Percentiles rank a stretch among this genome's conserved stretches.
phyloP scores from a whole-genome alignment of 2,888 invertebrate genomes.

The Rhamnusium bicolor region DNA sequence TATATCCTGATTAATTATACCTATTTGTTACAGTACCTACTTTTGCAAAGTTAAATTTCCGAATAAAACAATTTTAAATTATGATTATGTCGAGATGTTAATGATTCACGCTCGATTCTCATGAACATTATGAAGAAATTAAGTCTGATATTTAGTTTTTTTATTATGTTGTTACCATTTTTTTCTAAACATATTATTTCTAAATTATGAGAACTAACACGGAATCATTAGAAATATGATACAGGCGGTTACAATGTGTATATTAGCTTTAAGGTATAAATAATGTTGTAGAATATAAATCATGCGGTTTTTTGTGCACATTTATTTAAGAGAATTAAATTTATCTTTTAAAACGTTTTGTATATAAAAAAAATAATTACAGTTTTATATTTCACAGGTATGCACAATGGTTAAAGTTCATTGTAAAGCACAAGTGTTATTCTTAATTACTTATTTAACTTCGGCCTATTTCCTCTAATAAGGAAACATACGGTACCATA shows the following conservation, averaged over 20 bases:
- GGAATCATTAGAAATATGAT: constrained; percentile 24
- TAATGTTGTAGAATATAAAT: neutral
- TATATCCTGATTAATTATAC: no score
- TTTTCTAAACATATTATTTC: constrained; percentile 24
- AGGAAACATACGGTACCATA: no score
- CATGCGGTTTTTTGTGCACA: neutral
- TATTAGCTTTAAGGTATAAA: neutral
- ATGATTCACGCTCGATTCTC: constrained; percentile 45
- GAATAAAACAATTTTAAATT: neutral
- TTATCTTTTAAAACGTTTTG: neutral
- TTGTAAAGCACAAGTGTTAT: no score
- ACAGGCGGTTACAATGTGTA: neutral
- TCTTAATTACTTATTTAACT: no score
- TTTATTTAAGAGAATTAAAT: neutral
- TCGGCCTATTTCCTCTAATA: no score
- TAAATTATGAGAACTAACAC: constrained; percentile 35
- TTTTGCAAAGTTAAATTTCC: neutral
- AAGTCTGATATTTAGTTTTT: constrained; percentile 34
- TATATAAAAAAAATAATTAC: no score
- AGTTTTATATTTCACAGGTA: no score
- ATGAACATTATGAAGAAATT: constrained; percentile 50
- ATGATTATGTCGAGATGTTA: neutral
- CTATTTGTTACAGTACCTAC: no score
- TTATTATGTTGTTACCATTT: constrained; percentile 16
- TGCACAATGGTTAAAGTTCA: no score